Evolutionary conservation across 2,797 vertebrate genomes (phyloP).

Genomic region (Holocentrus rufus): DNA sequence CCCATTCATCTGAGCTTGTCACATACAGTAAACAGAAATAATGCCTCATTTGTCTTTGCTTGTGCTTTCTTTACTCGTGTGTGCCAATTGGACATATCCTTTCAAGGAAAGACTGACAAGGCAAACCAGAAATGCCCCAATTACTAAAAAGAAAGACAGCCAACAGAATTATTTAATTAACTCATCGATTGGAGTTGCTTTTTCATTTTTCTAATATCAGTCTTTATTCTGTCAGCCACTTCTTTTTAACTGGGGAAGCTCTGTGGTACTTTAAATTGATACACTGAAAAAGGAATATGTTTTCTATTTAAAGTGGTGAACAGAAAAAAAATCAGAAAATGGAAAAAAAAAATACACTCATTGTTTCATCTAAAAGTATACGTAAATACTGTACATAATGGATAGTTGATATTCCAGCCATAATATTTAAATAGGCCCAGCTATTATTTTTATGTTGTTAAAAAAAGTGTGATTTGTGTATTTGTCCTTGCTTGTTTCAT

Average conservation of each 20-base stretch:
- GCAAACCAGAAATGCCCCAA: not conserved
- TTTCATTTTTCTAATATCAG: not conserved
- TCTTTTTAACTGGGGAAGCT: not conserved
- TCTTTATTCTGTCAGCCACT: not conserved
- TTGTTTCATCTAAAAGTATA: not conserved
- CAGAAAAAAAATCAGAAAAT: not conserved
- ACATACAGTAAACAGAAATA: constrained; percentile 18
- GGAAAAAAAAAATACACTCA: not conserved
- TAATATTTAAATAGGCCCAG: not conserved
- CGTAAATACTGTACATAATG: not conserved
- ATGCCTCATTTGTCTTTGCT: constrained; percentile 22
- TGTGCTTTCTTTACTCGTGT: constrained; percentile 6
- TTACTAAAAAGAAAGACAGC: not conserved
- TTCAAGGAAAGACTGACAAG: constrained; percentile 11
- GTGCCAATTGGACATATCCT: constrained; percentile 7
- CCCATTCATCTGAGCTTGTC: constrained; percentile 16
- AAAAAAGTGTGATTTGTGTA: not conserved
- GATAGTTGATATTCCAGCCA: not conserved
- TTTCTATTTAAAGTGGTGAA: not conserved
- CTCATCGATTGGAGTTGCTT: not conserved
- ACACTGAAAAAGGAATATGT: not conserved
- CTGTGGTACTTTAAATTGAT: not conserved
- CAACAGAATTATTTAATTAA: constrained; percentile 8
- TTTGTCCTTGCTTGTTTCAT: not conserved
- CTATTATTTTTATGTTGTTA: not conserved